Evolutionary conservation across 2,113 vertebrate species (phyloP), one percentile per base, ranked within the genome.

Genomic region (Takifugu bimaculatus): DNA sequence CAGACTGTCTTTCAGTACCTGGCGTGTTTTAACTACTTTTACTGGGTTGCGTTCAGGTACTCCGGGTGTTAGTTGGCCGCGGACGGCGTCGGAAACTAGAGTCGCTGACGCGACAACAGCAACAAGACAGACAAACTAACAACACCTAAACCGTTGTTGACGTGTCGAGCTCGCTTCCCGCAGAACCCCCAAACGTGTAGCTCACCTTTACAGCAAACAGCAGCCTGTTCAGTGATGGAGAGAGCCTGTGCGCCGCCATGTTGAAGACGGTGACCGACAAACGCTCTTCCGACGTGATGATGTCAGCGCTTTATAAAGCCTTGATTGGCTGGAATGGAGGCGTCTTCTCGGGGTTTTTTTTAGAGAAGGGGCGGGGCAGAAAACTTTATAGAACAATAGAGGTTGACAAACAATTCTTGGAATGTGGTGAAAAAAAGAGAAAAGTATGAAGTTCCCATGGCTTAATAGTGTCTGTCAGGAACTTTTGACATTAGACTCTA

Each of bases 171-270:
- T 12, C 45, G 14, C 2, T n/a, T n/a, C 3, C 13, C 4, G 45
- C 45, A 4, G 6, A 13, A n/a, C 12, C 10, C 6, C 45, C 15
- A n/a, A 48, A 48, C 45, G 45, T 11, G 35, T 39, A 14, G 32
- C 90, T 92, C 85, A 93, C 92, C 92, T 92, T 91, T n/a, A 70
- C 64, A 2, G 72, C 49, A 25, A 74, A 64, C 49, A 89, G 39
- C 42, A 90, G 79, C 49, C 84, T 87, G 28, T 60, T 77, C 52
- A 87, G 53, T 15, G 79, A 60, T 66, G 71, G 60, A 55, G 77
- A 32, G 6, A 73, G 25, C 50, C 81, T 72, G 83, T 77, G 82
- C 60, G 87, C 75, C 85, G 90, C 91, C 91, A 93, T 93, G 70
- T 79, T 85, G 77, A 54, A 15, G 7, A 3, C 12, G 3, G n/a